A percentile compares a stretch with the other conserved stretches of the same genome.
Evolutionary conservation across 2,888 invertebrate genomes (phyloP).

Genomic region (Cheiracanthium punctorium): DNA sequence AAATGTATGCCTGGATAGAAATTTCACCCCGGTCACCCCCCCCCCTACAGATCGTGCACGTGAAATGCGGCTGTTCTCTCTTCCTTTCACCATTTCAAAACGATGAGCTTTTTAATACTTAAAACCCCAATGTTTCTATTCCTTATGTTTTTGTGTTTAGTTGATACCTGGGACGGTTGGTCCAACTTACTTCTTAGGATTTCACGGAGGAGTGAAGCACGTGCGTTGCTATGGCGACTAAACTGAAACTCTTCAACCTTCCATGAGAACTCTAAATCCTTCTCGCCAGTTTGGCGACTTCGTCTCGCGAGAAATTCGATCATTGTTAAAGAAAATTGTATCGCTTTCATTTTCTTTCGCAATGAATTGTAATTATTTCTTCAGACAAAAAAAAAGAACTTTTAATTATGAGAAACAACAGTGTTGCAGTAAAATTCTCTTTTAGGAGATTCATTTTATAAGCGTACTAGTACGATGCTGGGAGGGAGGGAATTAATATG

Average conservation of each 20-base stretch:
- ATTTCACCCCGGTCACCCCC: neutral
- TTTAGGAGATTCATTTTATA: no score
- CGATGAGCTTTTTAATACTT: neutral
- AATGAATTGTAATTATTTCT: no score
- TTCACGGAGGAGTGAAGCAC: neutral
- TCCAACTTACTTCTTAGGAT: neutral
- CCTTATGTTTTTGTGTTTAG: neutral
- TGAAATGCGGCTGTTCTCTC: neutral
- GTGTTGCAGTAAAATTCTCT: no score
- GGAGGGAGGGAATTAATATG: no score
- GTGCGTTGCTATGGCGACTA: neutral
- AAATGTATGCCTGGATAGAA: neutral
- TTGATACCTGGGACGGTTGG: neutral
- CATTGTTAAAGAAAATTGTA: no score
- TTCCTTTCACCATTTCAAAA: neutral
- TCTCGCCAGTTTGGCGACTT: neutral
- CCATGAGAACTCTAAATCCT: neutral
- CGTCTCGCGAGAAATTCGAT: no score
- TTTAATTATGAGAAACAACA: no score
- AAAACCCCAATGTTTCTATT: neutral
- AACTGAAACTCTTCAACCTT: neutral
- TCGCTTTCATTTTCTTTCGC: no score
- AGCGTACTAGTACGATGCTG: no score
- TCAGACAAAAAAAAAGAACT: no score
- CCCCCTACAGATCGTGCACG: neutral